Evolutionary conservation across 2,888 invertebrate species (phyloP).

Genomic region (Drosophila subquinaria): DNA sequence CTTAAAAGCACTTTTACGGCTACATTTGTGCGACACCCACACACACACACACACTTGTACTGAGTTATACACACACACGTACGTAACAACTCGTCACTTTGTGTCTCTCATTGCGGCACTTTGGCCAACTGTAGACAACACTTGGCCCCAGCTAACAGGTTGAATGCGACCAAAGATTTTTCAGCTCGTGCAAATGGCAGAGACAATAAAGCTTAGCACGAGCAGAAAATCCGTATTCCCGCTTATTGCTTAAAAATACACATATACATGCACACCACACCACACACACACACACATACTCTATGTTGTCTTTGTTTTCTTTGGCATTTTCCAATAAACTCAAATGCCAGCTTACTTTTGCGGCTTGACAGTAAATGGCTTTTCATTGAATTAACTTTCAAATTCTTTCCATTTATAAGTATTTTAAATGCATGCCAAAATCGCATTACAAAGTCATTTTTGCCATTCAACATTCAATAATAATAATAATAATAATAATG

Average conservation of each 20-base stretch:
- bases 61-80: constrained; percentile 23
- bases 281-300: constrained; percentile 13
- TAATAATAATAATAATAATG: constrained; percentile 56
- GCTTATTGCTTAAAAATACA: constrained; percentile 32
- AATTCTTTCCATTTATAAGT: constrained; percentile 2
- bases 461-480: constrained; percentile 63
- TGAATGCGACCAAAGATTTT: constrained; percentile 64
- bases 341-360: constrained; percentile 64
- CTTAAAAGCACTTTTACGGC: constrained; percentile 78
- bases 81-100: constrained; percentile 37
- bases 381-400: constrained; percentile 47
- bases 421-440: constrained; percentile 32
- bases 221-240: constrained; percentile 11
- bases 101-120: constrained; percentile 45
- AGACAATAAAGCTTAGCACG: constrained; percentile 71
- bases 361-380: constrained; percentile 65
- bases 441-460: constrained; percentile 65
- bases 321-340: constrained; percentile 65
- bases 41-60: constrained; percentile 1
- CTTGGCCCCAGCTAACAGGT: constrained; percentile 64
- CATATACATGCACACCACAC: not conserved
- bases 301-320: constrained; percentile 21
- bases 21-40: constrained; percentile 47
- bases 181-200: constrained; percentile 58
- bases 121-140: constrained; percentile 46